A percentile compares a stretch with the other conserved stretches of the same genome.
Conservation (phyloP, 2,797 vertebrate genomes). For the Sebastiscus tertius region DNA sequence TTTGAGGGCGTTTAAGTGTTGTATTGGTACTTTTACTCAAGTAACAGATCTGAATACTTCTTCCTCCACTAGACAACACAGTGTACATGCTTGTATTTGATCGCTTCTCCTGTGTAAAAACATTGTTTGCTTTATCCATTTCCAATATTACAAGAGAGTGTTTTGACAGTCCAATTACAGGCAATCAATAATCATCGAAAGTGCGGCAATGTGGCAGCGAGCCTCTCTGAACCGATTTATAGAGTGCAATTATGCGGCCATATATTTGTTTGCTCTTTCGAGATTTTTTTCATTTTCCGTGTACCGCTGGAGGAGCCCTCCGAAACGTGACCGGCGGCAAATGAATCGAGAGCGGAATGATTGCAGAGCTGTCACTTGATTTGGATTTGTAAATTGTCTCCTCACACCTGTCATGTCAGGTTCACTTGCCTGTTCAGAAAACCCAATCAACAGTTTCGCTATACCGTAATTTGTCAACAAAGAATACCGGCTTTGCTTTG, state of each 20-base stretch:
- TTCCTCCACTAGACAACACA: not conserved
- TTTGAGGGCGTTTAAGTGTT: not conserved
- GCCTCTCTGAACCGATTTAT: slow-evolving; percentile 40
- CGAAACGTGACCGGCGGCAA: slow-evolving; percentile 21
- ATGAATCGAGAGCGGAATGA: slow-evolving; percentile 51
- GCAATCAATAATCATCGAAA: slow-evolving; percentile 65
- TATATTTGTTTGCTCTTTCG: slow-evolving; percentile 13
- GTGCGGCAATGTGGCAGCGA: slow-evolving; percentile 30
- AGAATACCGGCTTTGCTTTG: slow-evolving; percentile 30
- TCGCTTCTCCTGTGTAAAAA: not conserved
- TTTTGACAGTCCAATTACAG: slow-evolving; percentile 71
- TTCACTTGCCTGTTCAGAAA: slow-evolving; percentile 54
- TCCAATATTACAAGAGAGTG: slow-evolving; percentile 40
- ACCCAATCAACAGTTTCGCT: slow-evolving; percentile 54
- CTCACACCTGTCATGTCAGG: slow-evolving; percentile 68
- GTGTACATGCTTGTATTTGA: not conserved
- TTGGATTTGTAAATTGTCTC: slow-evolving; percentile 66
- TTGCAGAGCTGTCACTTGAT: slow-evolving; percentile 69
- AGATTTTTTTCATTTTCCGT: slow-evolving; percentile 18
- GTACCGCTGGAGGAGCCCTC: not conserved
- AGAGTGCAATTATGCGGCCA: slow-evolving; percentile 7
- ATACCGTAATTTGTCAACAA: slow-evolving; percentile 63
- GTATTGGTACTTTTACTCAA: not conserved
- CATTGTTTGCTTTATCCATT: slow-evolving; percentile 39
- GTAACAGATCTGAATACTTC: not conserved